Percentiles rank a stretch among this genome's conserved stretches.
Evolutionary conservation across 2,797 vertebrate species (phyloP).

Genomic region (Chanos chanos): DNA sequence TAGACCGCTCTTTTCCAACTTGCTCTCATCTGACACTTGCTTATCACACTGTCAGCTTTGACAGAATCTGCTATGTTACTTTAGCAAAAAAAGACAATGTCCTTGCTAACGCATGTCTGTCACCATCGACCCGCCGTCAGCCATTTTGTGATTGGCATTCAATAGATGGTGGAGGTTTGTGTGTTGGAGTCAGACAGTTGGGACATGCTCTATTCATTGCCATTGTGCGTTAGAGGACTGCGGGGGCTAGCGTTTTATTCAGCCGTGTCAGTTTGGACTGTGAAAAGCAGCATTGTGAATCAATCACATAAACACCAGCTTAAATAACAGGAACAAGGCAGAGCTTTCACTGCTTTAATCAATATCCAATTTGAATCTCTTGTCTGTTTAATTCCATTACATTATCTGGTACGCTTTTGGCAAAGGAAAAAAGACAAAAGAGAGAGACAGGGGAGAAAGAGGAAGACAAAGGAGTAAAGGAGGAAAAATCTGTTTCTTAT

Average conservation of each 20-base stretch:
- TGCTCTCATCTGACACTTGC: no score
- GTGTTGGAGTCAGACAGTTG: no score
- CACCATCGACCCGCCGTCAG: no score
- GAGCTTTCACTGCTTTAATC: conserved; percentile 64
- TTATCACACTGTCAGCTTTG: no score
- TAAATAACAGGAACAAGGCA: conserved; percentile 60
- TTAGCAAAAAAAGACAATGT: no score
- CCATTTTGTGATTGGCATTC: background rate
- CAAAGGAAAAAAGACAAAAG: conserved; percentile 39
- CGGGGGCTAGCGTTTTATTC: conserved; percentile 30
- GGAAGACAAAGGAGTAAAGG: conserved; percentile 47
- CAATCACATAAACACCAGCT: conserved; percentile 67
- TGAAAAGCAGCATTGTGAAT: conserved; percentile 61
- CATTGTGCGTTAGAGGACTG: conserved; percentile 15
- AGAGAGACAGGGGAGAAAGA: conserved; percentile 40
- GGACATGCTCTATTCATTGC: conserved; percentile 45
- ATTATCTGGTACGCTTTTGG: conserved; percentile 68
- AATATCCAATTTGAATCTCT: conserved; percentile 75
- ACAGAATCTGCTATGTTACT: no score
- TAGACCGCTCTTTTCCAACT: no score
- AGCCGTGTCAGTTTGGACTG: conserved; percentile 40
- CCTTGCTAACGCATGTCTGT: no score
- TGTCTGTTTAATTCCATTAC: conserved; percentile 68
- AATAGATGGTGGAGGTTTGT: conserved; percentile 47
- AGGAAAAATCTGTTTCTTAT: conserved; percentile 61